These are phyloP conservation scores for Coracias cyanogaster DNA, from an alignment of 2,797 vertebrate species.

Conservation along the genomic window DNA sequence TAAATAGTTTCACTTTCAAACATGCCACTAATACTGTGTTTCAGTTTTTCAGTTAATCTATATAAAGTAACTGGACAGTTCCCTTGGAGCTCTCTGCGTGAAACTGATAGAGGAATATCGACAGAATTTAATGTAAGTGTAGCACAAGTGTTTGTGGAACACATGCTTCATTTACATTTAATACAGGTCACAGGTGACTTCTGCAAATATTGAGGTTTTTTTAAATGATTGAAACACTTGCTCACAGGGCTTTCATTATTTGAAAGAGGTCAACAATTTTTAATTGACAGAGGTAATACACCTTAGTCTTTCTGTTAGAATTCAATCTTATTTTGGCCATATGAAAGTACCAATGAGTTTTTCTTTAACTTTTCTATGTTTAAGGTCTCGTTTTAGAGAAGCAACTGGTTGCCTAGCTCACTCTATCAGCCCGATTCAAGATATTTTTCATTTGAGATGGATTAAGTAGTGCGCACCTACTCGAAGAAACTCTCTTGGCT, in stretches of 20 bases:
- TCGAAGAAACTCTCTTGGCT: neutral
- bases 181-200: neutral
- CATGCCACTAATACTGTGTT: neutral
- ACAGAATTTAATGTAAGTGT: slow-evolving; percentile 90
- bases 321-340: neutral
- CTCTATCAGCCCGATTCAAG: neutral
- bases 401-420: neutral
- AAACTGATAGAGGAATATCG: slow-evolving; percentile 93
- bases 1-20: neutral
- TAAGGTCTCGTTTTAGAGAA: neutral
- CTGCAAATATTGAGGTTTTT: neutral
- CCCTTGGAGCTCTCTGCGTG: slow-evolving; percentile 96
- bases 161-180: neutral
- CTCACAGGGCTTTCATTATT: neutral
- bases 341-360: neutral
- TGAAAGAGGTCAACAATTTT: neutral
- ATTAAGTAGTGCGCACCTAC: neutral
- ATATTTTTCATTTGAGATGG: neutral
- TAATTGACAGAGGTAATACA: neutral
- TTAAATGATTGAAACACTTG: neutral
- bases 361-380: neutral
- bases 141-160: neutral
- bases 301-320: neutral
- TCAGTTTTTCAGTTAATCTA: slow-evolving; percentile 89
- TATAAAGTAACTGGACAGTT: slow-evolving; percentile 98